Percentiles rank a stretch among this genome's conserved stretches.
phyloP scores from a whole-genome alignment of 2,888 invertebrate genomes.

The Noctua janthina region DNA sequence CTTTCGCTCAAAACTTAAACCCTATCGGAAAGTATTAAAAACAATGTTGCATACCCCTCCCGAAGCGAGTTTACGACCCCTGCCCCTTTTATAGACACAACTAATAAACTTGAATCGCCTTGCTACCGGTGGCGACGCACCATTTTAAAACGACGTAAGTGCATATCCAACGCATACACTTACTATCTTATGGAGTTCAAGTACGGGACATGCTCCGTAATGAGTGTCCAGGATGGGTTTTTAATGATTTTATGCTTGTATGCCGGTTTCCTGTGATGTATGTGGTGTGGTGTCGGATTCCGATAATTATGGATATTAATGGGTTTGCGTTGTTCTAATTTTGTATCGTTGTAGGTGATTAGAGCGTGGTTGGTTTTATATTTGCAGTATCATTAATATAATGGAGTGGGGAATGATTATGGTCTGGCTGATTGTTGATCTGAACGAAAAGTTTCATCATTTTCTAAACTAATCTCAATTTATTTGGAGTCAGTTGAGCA shows the following conservation, averaged over 20 bases:
- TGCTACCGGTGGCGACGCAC: constrained; percentile 71
- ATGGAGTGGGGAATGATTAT: neutral
- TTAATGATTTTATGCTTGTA: constrained; percentile 60
- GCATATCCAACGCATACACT: constrained; percentile 15
- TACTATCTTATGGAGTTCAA: constrained; percentile 34
- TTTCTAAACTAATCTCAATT: neutral
- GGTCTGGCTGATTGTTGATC: neutral
- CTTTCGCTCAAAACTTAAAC: constrained; percentile 43
- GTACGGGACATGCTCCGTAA: constrained; percentile 37
- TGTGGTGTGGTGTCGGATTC: constrained; percentile 46
- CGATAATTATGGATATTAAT: constrained; percentile 56
- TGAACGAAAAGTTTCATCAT: neutral
- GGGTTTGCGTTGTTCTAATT: constrained; percentile 35
- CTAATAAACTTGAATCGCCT: constrained; percentile 87
- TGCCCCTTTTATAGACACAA: constrained; percentile 86
- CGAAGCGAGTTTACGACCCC: constrained; percentile 80
- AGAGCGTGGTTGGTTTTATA: constrained; percentile 7
- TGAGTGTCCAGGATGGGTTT: constrained; percentile 59
- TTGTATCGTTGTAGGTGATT: constrained; percentile 39
- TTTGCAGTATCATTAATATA: neutral
- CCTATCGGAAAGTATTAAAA: constrained; percentile 76
- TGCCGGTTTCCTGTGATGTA: constrained; percentile 60
- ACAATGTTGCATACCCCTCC: constrained; percentile 79
- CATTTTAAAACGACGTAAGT: constrained; percentile 54
- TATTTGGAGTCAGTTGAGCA: neutral